These are phyloP conservation scores for Ichneumoninae sp. DNA, from an alignment of 2,888 invertebrate genomes.

Conservation along the genomic window DNA sequence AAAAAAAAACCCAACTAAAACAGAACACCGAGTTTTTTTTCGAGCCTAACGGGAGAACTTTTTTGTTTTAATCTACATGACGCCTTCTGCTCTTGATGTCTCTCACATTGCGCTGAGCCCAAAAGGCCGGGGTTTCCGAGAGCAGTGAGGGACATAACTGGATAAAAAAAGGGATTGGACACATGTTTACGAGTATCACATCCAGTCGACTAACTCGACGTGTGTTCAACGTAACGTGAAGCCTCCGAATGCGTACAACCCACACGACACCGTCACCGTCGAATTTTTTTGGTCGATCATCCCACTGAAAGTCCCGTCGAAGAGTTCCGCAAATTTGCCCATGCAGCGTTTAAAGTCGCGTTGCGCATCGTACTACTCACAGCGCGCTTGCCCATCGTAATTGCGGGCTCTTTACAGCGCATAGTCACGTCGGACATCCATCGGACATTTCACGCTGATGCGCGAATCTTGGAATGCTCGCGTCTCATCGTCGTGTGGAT, in stretches of 20 bases:
- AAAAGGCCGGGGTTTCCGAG: neutral
- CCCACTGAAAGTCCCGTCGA: neutral
- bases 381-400: neutral
- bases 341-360: neutral
- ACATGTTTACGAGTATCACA: constrained; percentile 73
- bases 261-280: constrained; percentile 26
- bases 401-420: neutral
- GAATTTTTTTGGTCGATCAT: neutral
- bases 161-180: constrained; percentile 68
- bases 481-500: constrained; percentile 1
- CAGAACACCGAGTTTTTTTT: neutral
- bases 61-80: neutral
- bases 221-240: constrained; percentile 46
- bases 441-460: neutral
- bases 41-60: neutral
- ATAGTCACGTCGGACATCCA: neutral
- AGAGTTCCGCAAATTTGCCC: neutral
- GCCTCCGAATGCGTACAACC: constrained; percentile 57
- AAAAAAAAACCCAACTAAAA: neutral
- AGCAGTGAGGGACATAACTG: constrained; percentile 3
- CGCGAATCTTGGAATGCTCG: neutral
- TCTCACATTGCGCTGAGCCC: neutral
- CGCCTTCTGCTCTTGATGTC: neutral
- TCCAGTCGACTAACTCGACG: constrained; percentile 56
- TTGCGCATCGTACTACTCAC: neutral